A percentile compares a stretch with the other conserved stretches of the same genome.
phyloP scores from a whole-genome alignment of 2,113 vertebrate genomes.

The Aplodontia rufa region DNA sequence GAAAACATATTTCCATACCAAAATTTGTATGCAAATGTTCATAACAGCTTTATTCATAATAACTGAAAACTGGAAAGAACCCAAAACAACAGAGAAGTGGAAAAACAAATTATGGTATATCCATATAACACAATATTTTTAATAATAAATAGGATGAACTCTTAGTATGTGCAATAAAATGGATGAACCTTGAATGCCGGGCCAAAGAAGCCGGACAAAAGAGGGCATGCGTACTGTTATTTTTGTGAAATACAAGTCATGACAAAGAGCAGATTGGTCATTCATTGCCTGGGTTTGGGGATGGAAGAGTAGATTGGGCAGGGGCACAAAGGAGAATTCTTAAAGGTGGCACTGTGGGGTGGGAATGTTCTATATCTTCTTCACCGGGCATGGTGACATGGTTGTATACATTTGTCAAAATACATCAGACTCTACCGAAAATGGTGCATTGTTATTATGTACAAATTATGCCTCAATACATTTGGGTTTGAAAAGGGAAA shows the following conservation, averaged over 20 bases:
- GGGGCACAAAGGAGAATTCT: not conserved
- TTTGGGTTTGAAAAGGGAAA: conserved; percentile 6
- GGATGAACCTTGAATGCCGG: not conserved
- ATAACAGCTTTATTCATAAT: not conserved
- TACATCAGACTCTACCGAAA: not conserved
- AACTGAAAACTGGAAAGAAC: not conserved
- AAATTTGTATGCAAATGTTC: not conserved
- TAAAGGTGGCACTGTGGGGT: not conserved
- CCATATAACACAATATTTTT: not conserved
- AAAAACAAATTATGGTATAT: not conserved
- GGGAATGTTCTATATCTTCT: not conserved
- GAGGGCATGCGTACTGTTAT: not conserved
- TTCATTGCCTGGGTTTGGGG: not conserved
- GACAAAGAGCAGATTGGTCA: not conserved
- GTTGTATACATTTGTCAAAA: not conserved
- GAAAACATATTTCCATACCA: not conserved
- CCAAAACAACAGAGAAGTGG: not conserved
- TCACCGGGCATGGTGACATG: not conserved
- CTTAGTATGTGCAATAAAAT: not conserved
- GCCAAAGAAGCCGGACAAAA: not conserved
- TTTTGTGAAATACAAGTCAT: not conserved
- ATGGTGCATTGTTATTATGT: not conserved
- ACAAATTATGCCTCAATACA: not conserved
- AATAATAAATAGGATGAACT: not conserved
- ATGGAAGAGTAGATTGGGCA: not conserved